Evolutionary conservation across 2,113 vertebrate genomes (phyloP).

Genomic region (Oreotrochilus melanogaster): DNA sequence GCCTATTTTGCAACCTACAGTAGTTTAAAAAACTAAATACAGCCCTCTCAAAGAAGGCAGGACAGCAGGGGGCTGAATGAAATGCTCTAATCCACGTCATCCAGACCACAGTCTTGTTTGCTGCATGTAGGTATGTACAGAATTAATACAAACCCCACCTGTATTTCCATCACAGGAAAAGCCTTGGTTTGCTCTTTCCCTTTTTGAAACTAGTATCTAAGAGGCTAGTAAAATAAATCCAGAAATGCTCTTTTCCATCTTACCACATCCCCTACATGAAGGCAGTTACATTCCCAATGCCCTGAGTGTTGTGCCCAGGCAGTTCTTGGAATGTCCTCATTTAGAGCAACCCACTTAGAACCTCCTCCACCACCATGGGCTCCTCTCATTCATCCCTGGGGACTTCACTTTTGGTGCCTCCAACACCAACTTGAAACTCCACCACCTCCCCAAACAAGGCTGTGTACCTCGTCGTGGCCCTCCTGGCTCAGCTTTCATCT

Average conservation of each 20-base stretch:
- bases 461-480: not conserved
- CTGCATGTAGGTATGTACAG: fast-evolving
- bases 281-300: no score
- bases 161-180: fast-evolving
- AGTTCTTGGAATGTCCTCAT: fast-evolving
- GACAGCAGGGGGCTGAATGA: not conserved
- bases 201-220: not conserved
- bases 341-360: not conserved
- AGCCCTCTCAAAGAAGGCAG: not conserved
- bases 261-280: not conserved
- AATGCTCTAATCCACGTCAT: not conserved
- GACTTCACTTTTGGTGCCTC: not conserved
- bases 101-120: fast-evolving
- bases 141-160: not conserved
- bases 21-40: not conserved
- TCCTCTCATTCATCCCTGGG: fast-evolving
- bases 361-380: fast-evolving
- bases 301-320: no score
- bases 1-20: not conserved
- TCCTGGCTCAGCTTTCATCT: not conserved
- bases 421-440: not conserved
- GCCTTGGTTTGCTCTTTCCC: not conserved
- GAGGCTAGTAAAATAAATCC: fast-evolving
- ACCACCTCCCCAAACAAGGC: not conserved
- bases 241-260: not conserved